Percentiles rank a stretch among this genome's conserved stretches.
phyloP scores from a whole-genome alignment of 2,888 invertebrate species.

The Dryocosmus kuriphilus region DNA sequence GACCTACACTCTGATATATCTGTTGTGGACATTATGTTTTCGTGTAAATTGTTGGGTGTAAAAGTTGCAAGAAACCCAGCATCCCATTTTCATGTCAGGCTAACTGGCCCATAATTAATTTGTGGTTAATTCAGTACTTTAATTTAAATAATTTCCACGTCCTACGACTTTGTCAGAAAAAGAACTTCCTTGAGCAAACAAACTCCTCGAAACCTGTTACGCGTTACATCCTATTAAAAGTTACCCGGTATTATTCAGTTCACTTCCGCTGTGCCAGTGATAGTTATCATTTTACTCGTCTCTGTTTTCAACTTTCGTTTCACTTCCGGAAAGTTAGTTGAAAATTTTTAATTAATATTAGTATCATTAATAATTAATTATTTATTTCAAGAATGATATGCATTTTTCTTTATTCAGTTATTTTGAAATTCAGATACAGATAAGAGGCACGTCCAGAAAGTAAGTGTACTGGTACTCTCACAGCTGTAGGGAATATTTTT shows the following conservation, averaged over 20 bases:
- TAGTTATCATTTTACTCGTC: constrained; percentile 28
- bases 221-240: constrained; percentile 37
- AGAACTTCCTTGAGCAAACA: constrained; percentile 38
- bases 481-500: too few species aligned
- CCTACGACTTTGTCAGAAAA: constrained; percentile 43
- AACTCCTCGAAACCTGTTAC: constrained; percentile 37
- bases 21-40: constrained; percentile 38
- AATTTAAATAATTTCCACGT: constrained; percentile 41
- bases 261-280: constrained; percentile 15
- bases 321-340: background rate
- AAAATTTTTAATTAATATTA: background rate
- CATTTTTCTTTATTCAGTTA: too few species aligned
- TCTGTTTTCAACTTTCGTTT: background rate
- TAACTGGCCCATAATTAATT: constrained; percentile 46
- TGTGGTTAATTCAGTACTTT: constrained; percentile 42
- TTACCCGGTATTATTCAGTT: constrained; percentile 28
- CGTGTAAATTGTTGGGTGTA: constrained; percentile 20
- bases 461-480: too few species aligned
- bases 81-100: constrained; percentile 46
- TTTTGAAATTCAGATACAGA: too few species aligned
- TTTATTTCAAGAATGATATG: too few species aligned
- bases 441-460: too few species aligned
- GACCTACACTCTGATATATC: constrained; percentile 63
- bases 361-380: background rate
- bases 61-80: constrained; percentile 44